phyloP scores from a whole-genome alignment of 2,797 vertebrate genomes.

The Pipistrellus nathusii region DNA sequence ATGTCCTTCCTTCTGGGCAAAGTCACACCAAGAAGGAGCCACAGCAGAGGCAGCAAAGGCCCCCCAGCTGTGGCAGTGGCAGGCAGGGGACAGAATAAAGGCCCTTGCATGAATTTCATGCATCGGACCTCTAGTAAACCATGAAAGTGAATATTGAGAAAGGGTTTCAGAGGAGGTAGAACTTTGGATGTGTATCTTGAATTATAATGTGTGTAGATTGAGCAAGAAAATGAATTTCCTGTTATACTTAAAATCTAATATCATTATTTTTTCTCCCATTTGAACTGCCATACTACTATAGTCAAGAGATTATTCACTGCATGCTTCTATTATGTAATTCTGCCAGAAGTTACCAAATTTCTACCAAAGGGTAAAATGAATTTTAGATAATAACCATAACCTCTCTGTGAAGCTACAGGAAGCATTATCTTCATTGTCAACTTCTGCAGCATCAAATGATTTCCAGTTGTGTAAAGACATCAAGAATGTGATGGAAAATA shows the following conservation, averaged over 20 bases:
- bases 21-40: too few species aligned
- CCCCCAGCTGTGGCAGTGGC: rapidly evolving
- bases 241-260: neutral
- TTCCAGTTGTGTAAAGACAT: conserved; percentile 77
- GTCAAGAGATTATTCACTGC: neutral
- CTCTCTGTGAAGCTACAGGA: neutral
- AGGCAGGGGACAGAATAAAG: too few species aligned
- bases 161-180: neutral
- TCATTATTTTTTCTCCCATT: neutral
- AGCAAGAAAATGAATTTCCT: neutral
- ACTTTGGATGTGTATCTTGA: neutral
- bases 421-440: neutral
- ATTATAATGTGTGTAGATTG: neutral
- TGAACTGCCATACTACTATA: neutral
- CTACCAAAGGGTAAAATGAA: neutral
- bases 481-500: conserved; percentile 61
- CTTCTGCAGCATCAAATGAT: neutral
- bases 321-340: neutral
- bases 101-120: too few species aligned
- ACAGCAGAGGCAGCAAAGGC: too few species aligned
- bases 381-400: neutral
- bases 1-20: too few species aligned
- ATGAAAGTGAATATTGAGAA: neutral
- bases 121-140: neutral
- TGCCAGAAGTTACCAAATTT: neutral